A percentile compares a stretch with the other conserved stretches of the same genome.
Conservation (phyloP, 2,888 invertebrate species). For the Fragum fragum region DNA sequence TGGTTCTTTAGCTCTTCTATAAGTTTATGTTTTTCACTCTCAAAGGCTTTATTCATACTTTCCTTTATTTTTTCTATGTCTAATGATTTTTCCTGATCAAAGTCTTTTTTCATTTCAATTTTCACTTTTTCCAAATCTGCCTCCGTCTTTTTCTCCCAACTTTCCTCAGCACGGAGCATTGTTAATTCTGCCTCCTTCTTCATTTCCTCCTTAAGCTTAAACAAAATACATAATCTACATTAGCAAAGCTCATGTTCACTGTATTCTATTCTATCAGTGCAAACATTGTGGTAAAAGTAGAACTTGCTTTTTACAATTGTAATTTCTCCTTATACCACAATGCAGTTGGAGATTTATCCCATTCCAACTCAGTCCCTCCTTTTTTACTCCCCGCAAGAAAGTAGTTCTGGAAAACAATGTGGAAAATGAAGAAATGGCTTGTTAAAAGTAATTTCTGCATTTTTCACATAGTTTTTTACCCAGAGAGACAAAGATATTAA, state of each 20-base stretch:
- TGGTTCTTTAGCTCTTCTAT: conserved; percentile 37
- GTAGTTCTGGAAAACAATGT: too few species aligned
- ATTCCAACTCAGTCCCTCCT: too few species aligned
- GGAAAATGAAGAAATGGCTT: too few species aligned
- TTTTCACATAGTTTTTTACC: too few species aligned
- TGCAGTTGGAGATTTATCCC: too few species aligned
- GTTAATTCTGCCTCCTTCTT: conserved; percentile 45
- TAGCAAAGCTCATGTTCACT: neutral
- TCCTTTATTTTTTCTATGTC: conserved; percentile 53
- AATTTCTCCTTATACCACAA: neutral
- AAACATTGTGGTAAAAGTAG: neutral
- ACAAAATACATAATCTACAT: neutral
- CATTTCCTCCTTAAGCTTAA: conserved; percentile 46
- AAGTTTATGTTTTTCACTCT: conserved; percentile 29
- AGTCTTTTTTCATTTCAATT: conserved; percentile 33
- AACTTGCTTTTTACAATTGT: conserved; percentile 1
- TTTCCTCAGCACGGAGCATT: conserved; percentile 44
- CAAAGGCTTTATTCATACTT: conserved; percentile 25
- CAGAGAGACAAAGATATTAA: too few species aligned
- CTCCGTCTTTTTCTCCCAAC: conserved; percentile 42
- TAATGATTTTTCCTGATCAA: neutral
- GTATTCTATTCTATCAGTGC: neutral
- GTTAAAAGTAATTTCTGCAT: too few species aligned
- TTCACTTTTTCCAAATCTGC: conserved; percentile 48
- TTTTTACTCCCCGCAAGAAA: too few species aligned